Percentiles rank a stretch among this genome's conserved stretches.
Conservation (phyloP, 2,113 vertebrate species). For the Istiophorus platypterus region DNA sequence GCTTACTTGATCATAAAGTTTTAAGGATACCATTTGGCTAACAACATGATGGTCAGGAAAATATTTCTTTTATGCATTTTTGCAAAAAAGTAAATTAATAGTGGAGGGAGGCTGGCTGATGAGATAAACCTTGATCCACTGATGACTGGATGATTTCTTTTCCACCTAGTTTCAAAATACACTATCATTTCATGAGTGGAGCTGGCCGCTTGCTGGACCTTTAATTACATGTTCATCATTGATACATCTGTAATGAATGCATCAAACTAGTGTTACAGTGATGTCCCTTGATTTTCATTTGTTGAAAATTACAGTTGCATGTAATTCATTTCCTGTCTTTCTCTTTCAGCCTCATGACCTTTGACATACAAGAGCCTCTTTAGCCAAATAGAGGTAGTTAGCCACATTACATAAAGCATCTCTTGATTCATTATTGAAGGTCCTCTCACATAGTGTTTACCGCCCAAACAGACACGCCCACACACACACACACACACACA, state of each 20-base stretch:
- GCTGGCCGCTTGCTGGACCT: background rate
- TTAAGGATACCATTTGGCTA: too few relatives aligned
- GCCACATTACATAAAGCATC: slow-evolving; percentile 5
- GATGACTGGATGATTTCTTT: slow-evolving; percentile 14
- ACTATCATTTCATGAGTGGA: background rate
- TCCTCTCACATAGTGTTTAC: background rate
- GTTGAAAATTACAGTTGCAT: background rate
- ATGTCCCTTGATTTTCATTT: slow-evolving; percentile 2
- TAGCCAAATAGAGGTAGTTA: slow-evolving; percentile 6
- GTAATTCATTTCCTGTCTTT: slow-evolving; percentile 24
- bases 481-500: background rate
- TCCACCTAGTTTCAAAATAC: background rate
- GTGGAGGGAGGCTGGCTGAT: background rate
- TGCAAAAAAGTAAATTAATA: background rate
- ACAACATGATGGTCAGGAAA: background rate
- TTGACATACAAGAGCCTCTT: slow-evolving; percentile 13
- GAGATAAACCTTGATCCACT: background rate
- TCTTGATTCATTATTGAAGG: slow-evolving; percentile 19
- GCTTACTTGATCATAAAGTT: too few relatives aligned
- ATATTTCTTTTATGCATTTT: background rate
- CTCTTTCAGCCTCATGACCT: slow-evolving; percentile 18
- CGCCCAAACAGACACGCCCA: slow-evolving; percentile 1
- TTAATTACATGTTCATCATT: slow-evolving; percentile 11
- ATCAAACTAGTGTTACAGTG: background rate
- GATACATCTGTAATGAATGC: background rate